Conservation (phyloP, 2,797 vertebrate species). For the Cichlasoma orientale region DNA sequence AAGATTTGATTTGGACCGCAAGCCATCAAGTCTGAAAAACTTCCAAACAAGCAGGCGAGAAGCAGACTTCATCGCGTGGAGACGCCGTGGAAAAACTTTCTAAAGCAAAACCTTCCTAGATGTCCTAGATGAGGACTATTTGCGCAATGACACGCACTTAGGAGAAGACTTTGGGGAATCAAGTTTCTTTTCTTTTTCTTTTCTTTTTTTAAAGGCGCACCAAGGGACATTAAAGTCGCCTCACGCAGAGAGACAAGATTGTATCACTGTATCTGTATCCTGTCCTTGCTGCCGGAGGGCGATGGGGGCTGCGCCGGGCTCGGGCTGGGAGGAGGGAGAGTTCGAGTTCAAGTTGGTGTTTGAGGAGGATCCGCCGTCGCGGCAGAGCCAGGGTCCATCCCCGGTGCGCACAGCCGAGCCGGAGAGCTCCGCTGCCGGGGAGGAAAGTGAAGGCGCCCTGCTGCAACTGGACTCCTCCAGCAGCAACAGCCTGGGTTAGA, state of each 20-base stretch:
- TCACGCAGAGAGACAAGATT: constrained; percentile 21
- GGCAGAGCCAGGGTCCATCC: constrained; percentile 73
- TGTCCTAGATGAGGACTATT: constrained; percentile 4
- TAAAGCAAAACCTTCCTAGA: neutral
- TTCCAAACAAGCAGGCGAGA: constrained; percentile 23
- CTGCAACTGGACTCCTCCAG: constrained; percentile 61
- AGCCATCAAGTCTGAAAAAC: constrained; percentile 35
- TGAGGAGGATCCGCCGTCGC: constrained; percentile 85
- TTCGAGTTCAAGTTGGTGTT: constrained; percentile 94
- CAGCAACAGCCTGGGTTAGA: constrained; percentile 68
- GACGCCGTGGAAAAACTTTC: constrained; percentile 25
- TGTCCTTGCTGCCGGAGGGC: constrained; percentile 54
- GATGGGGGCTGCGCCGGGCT: constrained; percentile 91
- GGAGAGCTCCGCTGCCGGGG: constrained; percentile 62
- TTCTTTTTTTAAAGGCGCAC: constrained; percentile 7
- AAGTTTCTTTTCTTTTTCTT: neutral
- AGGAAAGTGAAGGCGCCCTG: constrained; percentile 60
- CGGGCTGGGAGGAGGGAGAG: constrained; percentile 92
- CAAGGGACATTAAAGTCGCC: constrained; percentile 3
- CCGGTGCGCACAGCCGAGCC: constrained; percentile 64
- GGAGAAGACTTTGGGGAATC: constrained; percentile 15
- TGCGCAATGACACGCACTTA: constrained; percentile 48
- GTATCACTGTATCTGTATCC: constrained; percentile 38
- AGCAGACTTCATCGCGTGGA: constrained; percentile 20
- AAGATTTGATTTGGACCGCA: constrained; percentile 19